Conservation (phyloP, 2,113 vertebrate genomes). For the Phrynosoma blainvillii region DNA sequence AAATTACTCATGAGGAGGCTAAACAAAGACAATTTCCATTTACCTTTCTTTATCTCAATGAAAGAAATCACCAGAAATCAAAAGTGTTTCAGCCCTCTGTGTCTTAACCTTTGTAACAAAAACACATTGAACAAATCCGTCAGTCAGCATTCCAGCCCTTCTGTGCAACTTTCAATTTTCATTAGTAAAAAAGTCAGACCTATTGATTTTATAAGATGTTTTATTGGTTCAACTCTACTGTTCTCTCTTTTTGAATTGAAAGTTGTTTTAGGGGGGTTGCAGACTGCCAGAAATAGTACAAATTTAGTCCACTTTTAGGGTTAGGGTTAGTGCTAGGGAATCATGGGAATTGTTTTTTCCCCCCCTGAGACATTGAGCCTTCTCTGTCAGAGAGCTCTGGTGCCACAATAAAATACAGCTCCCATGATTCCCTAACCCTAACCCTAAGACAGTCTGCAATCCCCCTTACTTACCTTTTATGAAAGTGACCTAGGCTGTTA, state of each 20-base stretch:
- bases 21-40: background rate
- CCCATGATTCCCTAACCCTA: no score
- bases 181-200: conserved; percentile 10
- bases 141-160: conserved; percentile 22
- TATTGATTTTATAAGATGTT: conserved; percentile 36
- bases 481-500: background rate
- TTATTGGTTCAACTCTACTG: background rate
- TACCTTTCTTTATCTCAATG: conserved; percentile 38
- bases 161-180: conserved; percentile 34
- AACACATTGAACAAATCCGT: conserved; percentile 25
- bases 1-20: conserved; percentile 1
- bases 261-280: background rate
- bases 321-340: no score
- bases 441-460: no score
- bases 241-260: accelerated
- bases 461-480: background rate
- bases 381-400: no score
- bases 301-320: no score
- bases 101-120: conserved; percentile 29
- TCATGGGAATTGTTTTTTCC: no score
- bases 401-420: no score
- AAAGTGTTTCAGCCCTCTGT: conserved; percentile 15
- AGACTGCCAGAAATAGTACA: no score
- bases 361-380: no score
- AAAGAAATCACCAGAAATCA: conserved; percentile 30